These are phyloP conservation scores for Petaurus breviceps DNA, from an alignment of 2,113 vertebrate species.

Conservation along the genomic window DNA sequence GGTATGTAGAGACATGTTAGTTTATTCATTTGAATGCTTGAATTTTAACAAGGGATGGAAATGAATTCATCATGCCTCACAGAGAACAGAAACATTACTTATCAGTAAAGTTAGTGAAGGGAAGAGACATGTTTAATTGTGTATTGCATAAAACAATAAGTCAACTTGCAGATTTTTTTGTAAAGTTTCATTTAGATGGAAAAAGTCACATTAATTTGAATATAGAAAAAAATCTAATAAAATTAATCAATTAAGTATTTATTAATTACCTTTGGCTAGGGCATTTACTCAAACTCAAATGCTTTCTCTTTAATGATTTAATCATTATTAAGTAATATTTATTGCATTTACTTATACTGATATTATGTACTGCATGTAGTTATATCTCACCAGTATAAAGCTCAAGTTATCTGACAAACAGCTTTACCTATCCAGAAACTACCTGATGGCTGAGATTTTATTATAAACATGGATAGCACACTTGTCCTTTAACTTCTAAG, in stretches of 20 bases:
- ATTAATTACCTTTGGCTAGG: background rate
- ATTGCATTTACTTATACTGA: background rate
- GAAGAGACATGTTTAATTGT: conserved; percentile 50
- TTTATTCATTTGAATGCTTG: conserved; percentile 37
- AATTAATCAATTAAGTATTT: conserved; percentile 4
- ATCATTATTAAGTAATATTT: background rate
- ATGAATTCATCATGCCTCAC: conserved; percentile 40
- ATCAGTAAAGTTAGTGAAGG: conserved; percentile 55
- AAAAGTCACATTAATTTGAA: conserved; percentile 41
- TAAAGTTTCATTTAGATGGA: conserved; percentile 23
- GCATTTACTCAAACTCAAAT: background rate
- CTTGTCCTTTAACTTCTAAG: background rate
- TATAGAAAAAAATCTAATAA: conserved; percentile 20
- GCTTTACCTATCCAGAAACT: background rate
- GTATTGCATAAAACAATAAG: background rate
- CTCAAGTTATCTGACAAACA: background rate
- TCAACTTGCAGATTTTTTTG: conserved; percentile 30
- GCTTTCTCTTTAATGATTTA: background rate
- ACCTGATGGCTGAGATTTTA: background rate
- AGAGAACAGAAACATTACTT: conserved; percentile 64
- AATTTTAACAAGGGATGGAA: conserved; percentile 53
- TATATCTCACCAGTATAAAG: background rate
- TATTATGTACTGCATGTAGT: background rate
- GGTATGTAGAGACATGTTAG: background rate
- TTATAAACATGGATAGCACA: background rate